Base-by-base conservation (phyloP, 2,113 vertebrate genomes). In the Anarhynchus alexandrinus region DNA sequence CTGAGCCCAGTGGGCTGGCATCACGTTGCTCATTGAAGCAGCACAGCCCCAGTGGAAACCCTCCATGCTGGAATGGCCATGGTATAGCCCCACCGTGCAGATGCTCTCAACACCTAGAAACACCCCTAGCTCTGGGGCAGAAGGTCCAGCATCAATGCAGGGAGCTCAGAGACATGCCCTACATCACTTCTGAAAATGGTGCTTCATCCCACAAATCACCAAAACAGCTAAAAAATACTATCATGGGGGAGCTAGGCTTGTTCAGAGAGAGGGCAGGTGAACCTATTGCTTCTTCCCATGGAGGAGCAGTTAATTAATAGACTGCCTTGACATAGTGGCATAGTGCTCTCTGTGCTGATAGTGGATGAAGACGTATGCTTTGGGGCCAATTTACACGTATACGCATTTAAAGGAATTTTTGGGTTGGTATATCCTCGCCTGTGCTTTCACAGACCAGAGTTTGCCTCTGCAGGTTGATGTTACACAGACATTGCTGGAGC, bases 71-170 rank as follows among this genome's bases (percentile, higher is more conserved):
- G 20, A 20, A 5, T 57, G 40, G 14, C 18, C 9, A 11, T 0
- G 0, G 13, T 8, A 0, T 11, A 15, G 10, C 23, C 62, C 38
- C 36, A 78, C 57, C 55, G n/a, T 0, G 1, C 1, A 62, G 38
- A 14, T 47, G 27, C 6, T 64, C 15, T 73, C 42, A 79, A 40
- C 34, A 34, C 15, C 25, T 58, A 81, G 52, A 86, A 93, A 77
- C 6, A 16, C 3, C 27, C 29, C n/a, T 29, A 36, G 14, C 8
- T 76, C 25, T 29, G 40, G 12, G 34, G 18, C 25, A 88, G 47
- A 7, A 15, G 15, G 42, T 32, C 11, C 38, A 65, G 30, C 17
- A 36, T 34, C 67, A 14, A 4, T 6, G 0, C 9, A 5, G 8
- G 8, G 2, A 11, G 4, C 26, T 27, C 32, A 45, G 45, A 92